phyloP scores from a whole-genome alignment of 2,888 invertebrate genomes.

The Agrochola litura region DNA sequence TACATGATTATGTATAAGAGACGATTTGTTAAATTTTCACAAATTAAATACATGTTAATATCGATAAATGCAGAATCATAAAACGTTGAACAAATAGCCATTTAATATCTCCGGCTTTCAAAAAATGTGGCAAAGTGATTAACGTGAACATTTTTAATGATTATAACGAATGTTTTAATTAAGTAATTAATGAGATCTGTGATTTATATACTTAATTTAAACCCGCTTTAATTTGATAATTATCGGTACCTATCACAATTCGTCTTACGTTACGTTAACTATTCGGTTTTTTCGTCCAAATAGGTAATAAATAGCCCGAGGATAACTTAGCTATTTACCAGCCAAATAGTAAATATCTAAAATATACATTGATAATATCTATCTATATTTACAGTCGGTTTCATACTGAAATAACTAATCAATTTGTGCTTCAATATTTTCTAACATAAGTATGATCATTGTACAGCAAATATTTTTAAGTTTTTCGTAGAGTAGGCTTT shows the following conservation, averaged over 20 bases:
- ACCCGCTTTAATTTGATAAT: background rate
- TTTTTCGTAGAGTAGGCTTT: background rate
- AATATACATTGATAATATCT: background rate
- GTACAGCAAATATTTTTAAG: background rate
- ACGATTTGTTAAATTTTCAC: background rate
- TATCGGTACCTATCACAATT: no score
- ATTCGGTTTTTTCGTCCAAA: background rate
- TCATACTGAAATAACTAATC: background rate
- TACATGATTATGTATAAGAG: background rate
- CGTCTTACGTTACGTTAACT: background rate
- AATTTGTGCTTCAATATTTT: background rate
- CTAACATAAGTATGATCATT: background rate
- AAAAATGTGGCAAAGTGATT: conserved; percentile 11
- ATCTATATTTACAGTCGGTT: background rate
- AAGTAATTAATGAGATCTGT: conserved; percentile 5
- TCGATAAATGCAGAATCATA: background rate
- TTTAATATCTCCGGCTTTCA: conserved; percentile 8
- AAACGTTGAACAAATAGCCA: conserved; percentile 11
- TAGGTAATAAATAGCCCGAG: background rate
- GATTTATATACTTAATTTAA: conserved; percentile 1
- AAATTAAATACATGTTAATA: background rate
- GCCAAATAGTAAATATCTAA: background rate
- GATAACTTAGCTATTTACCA: background rate
- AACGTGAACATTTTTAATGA: conserved; percentile 4
- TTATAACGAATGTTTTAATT: conserved; percentile 21